Conservation (phyloP, 2,888 invertebrate genomes). For the Aquatica leii region DNA sequence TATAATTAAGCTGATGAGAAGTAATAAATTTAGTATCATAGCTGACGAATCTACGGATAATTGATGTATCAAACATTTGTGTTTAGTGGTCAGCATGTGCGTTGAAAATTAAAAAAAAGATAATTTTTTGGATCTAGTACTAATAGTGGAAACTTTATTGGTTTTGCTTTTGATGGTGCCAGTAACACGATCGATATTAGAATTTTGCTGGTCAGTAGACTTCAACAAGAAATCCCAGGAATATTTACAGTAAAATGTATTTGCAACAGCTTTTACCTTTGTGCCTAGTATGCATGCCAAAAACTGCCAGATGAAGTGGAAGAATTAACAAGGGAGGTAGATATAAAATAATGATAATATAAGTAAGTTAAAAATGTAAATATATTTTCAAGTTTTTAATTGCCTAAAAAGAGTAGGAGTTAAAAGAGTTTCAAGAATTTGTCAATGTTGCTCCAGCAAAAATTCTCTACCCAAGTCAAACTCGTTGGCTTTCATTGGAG, state of each 20-base stretch:
- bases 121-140: neutral
- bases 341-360: no score
- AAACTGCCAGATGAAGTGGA: neutral
- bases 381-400: neutral
- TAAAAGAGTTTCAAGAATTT: no score
- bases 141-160: neutral
- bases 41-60: neutral
- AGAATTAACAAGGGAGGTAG: no score
- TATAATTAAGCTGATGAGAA: neutral
- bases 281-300: neutral
- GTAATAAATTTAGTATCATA: neutral
- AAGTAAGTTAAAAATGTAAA: no score
- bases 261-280: neutral
- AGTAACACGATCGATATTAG: neutral
- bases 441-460: neutral
- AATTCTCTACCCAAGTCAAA: neutral
- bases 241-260: neutral
- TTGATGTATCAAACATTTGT: neutral
- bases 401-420: neutral
- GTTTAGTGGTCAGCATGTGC: neutral
- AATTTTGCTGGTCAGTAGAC: neutral
- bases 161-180: no score
- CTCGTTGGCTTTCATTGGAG: no score
- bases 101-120: neutral
- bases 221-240: neutral